Evolutionary conservation across 2,888 invertebrate species (phyloP).

Genomic region (Asteroscopus sphinx): DNA sequence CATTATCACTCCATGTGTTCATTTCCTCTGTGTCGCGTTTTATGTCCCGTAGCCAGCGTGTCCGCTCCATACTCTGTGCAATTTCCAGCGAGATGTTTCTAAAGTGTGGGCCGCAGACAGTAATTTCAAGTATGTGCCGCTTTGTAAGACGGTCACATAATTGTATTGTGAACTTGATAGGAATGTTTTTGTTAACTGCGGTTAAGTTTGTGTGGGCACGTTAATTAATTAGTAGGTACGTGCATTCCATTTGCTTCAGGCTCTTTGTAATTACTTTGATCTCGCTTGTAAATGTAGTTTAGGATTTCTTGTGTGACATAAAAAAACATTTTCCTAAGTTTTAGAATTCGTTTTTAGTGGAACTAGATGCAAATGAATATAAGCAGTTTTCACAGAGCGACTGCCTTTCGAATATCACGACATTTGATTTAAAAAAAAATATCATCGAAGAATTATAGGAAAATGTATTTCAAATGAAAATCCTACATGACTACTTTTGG

Average conservation of each 20-base stretch:
- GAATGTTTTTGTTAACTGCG: conserved; percentile 37
- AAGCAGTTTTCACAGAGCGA: no score
- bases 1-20: conserved; percentile 5
- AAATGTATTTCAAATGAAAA: no score
- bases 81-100: conserved; percentile 7
- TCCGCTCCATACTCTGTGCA: conserved; percentile 3
- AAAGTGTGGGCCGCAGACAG: conserved; percentile 10
- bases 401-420: no score
- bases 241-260: conserved; percentile 19
- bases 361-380: no score
- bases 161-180: conserved; percentile 29
- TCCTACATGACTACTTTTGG: no score
- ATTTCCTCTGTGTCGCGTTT: background rate
- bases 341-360: no score
- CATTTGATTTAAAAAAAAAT: no score
- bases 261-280: conserved; percentile 3
- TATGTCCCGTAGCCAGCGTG: conserved; percentile 5
- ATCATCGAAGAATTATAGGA: no score
- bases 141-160: conserved; percentile 38
- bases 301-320: no score
- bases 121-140: conserved; percentile 31
- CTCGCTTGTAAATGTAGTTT: background rate
- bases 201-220: conserved; percentile 5
- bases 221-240: conserved; percentile 23
- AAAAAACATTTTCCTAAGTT: no score